These are phyloP conservation scores for Celastrina argiolus DNA, from an alignment of 2,888 invertebrate species.

Conservation along the genomic window DNA sequence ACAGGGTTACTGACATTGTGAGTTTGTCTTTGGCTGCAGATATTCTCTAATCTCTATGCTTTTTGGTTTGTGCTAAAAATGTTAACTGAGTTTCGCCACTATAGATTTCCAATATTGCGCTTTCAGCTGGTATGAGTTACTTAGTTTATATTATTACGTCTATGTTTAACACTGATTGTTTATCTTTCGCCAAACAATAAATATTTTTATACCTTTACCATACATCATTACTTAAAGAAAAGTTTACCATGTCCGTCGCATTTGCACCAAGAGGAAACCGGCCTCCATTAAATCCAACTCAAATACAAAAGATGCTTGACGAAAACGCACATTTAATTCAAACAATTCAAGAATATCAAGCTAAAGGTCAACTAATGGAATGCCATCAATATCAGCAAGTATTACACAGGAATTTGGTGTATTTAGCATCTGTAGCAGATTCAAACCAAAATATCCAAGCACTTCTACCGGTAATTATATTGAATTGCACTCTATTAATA, in stretches of 20 bases:
- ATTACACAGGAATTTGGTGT: constrained; percentile 96
- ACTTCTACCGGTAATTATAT: constrained; percentile 86
- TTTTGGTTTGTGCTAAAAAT: too few relatives aligned
- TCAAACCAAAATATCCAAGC: constrained; percentile 94
- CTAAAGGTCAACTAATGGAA: constrained; percentile 95
- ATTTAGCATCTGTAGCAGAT: constrained; percentile 97
- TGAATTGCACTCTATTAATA: background rate
- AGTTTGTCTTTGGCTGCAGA: too few relatives aligned
- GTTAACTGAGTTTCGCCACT: too few relatives aligned
- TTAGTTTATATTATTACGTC: background rate
- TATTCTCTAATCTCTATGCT: too few relatives aligned
- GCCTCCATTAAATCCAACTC: constrained; percentile 87
- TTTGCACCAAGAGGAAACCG: constrained; percentile 85
- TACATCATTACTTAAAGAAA: background rate
- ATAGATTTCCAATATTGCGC: too few relatives aligned
- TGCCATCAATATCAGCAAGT: constrained; percentile 96
- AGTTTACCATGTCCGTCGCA: constrained; percentile 81
- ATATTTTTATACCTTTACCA: background rate
- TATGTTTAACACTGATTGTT: background rate
- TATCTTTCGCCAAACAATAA: background rate
- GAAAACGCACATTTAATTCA: constrained; percentile 98
- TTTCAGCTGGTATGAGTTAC: too few relatives aligned
- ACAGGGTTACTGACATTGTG: too few relatives aligned
- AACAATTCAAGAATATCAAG: constrained; percentile 97
- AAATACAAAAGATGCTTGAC: constrained; percentile 97